Base-by-base conservation (phyloP, 2,888 invertebrate genomes). In the Gastracanthus pulcherrimus region DNA sequence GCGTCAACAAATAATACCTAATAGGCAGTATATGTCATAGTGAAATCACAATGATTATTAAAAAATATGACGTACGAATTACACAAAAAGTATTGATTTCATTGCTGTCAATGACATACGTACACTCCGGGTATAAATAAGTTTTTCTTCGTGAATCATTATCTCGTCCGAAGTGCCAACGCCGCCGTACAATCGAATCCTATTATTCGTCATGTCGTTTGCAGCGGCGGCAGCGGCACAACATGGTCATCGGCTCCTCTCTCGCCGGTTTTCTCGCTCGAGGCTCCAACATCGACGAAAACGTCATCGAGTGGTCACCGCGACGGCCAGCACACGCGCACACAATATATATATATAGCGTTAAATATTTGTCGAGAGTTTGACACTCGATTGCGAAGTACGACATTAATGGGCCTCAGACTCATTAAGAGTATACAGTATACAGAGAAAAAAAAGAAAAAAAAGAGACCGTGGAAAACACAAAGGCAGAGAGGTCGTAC, bases 301-400 rank as follows among this genome's bases (percentile, higher is more conserved):
- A 62, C 48, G 36, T 51, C 64, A 51, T 26, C 31, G 6, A 29
- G 16, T 16, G 9, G 23, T 34, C 26, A 64, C 9, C 34, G 51
- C 1, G 19, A 23, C 26, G n/a, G n/a, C n/a, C n/a, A n/a, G 23
- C 45, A 45, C 11, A 51, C 19, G 19, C 55, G 19, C 45, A n/a
- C n/a, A 11, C 13, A n/a, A n/a, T n/a, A n/a, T n/a, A n/a, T n/a
- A n/a, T n/a, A n/a, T n/a, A n/a, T n/a, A 9, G 29, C 41, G n/a
- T 26, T 58, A 58, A 58, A 72, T 66, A 75, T 66, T 75, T 75
- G 75, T 75, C 19, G 26, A 38, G 64, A 75, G 51, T 55, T 48
- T 51, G 51, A 75, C 66, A 66, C 36, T 29, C n/a, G 31, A 51
- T 55, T 36, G 38, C 19, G 16, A 66, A 75, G 26, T 51, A 19